These are phyloP conservation scores for Phoeniculus purpureus DNA, from an alignment of 2,797 vertebrate genomes.

Conservation along the genomic window DNA sequence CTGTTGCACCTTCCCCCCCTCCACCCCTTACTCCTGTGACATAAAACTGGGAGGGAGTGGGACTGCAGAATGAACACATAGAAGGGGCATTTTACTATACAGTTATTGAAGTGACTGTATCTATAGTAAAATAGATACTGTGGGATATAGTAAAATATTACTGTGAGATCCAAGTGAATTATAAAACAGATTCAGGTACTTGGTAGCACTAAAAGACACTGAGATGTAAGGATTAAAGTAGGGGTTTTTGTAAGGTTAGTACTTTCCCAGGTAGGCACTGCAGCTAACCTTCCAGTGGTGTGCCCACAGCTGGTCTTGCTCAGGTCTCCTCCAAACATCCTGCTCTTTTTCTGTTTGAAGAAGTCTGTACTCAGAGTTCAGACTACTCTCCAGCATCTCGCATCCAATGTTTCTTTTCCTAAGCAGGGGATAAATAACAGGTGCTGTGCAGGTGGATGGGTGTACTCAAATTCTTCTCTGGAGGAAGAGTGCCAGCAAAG, in stretches of 20 bases:
- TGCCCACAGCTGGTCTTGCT: not conserved
- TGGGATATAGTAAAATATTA: too few species aligned
- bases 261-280: not conserved
- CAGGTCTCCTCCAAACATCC: not conserved
- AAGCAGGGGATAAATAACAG: not conserved
- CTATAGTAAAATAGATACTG: too few species aligned
- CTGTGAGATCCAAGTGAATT: fast-evolving
- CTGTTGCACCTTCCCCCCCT: not conserved
- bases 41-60: not conserved
- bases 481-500: not conserved
- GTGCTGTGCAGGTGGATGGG: fast-evolving
- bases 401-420: not conserved
- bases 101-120: not conserved
- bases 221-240: not conserved
- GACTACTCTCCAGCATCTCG: not conserved
- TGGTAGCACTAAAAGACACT: not conserved
- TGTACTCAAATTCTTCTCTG: not conserved
- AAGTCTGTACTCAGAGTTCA: not conserved
- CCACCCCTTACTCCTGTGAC: not conserved
- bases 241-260: not conserved
- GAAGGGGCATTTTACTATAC: not conserved
- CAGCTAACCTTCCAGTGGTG: not conserved
- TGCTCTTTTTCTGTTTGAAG: not conserved
- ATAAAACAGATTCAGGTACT: not conserved
- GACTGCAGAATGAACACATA: not conserved